Conservation (phyloP, 2,113 vertebrate species). For the Daubentonia madagascariensis region DNA sequence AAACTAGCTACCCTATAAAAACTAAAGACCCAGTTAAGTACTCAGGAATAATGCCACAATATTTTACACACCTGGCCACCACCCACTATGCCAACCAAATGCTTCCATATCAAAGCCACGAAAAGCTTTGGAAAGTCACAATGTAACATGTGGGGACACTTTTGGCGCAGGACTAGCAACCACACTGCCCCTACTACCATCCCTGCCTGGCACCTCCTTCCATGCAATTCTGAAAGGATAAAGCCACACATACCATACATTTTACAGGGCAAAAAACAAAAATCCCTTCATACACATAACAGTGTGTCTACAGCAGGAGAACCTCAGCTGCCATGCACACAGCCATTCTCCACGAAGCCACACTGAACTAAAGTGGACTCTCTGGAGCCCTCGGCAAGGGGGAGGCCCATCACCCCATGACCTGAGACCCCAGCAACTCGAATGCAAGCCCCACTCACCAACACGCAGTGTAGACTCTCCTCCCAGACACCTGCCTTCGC, state of each 20-base stretch:
- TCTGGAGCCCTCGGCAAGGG: not conserved
- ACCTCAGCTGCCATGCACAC: not conserved
- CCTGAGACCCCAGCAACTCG: too few species aligned
- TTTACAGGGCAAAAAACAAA: too few species aligned
- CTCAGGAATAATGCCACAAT: not conserved
- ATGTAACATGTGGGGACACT: not conserved
- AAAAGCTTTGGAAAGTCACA: not conserved
- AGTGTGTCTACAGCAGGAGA: too few species aligned
- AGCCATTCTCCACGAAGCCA: not conserved
- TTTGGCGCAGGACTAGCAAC: not conserved
- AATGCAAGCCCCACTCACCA: too few species aligned
- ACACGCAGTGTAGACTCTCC: fast-evolving
- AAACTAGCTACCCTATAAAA: not conserved
- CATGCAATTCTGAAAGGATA: not conserved
- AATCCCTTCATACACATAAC: not conserved
- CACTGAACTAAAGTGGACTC: fast-evolving
- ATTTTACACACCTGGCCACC: not conserved
- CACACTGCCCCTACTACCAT: fast-evolving
- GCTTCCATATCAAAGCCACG: not conserved
- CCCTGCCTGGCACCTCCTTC: not conserved
- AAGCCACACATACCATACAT: not conserved
- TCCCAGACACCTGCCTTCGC: not conserved
- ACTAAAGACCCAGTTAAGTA: fast-evolving
- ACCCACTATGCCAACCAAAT: fast-evolving
- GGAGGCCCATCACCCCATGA: too few species aligned